Conservation (phyloP, 2,888 invertebrate species). For the Cerastis leucographa region DNA sequence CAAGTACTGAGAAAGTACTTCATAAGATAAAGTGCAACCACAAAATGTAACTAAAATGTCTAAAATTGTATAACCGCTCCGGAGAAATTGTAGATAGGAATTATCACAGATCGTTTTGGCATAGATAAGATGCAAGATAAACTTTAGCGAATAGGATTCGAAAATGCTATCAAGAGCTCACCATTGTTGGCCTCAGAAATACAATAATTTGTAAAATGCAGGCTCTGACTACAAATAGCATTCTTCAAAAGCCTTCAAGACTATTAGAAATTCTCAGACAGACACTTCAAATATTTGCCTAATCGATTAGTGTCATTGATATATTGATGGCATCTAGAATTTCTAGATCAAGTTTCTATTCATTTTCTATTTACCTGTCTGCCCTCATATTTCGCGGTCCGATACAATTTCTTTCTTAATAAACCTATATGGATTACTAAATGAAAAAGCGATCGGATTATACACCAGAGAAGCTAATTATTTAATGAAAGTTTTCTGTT, state of each 20-base stretch:
- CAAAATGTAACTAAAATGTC: not conserved
- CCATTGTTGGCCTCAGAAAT: not conserved
- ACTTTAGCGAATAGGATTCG: not conserved
- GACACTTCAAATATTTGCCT: constrained; percentile 6
- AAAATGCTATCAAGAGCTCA: not conserved
- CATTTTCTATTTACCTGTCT: constrained; percentile 48
- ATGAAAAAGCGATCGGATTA: constrained; percentile 37
- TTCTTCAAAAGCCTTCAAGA: not conserved
- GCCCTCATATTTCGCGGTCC: constrained; percentile 22
- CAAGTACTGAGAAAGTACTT: not conserved
- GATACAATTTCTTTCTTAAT: constrained; percentile 23
- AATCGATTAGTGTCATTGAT: constrained; percentile 10
- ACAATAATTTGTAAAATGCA: not conserved
- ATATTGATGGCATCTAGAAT: constrained; percentile 41
- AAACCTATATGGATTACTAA: constrained; percentile 6
- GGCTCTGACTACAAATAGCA: not conserved
- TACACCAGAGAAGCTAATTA: constrained; percentile 32
- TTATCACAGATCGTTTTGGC: constrained; percentile 16
- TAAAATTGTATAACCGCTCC: too few species aligned
- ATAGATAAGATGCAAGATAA: constrained; percentile 11
- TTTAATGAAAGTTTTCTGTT: constrained; percentile 35
- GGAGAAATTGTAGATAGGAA: not conserved
- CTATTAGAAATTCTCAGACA: constrained; percentile 6
- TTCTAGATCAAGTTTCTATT: constrained; percentile 57
- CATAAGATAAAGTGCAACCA: not conserved